phyloP scores from a whole-genome alignment of 35 echinoderm and acorn worm genomes.

The Ophioderma brevispina region DNA sequence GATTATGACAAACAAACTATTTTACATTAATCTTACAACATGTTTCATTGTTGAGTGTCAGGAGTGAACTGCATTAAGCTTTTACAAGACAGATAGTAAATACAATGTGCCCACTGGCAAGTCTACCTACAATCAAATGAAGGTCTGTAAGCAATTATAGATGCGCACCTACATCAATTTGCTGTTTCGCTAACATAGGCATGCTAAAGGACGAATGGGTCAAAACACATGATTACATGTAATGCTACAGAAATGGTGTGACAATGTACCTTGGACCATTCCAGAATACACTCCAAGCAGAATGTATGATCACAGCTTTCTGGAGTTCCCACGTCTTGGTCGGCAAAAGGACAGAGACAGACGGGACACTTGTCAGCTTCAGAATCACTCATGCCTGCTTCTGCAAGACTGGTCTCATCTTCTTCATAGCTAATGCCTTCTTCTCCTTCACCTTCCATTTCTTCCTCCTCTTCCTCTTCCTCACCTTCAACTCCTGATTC shows the following conservation, averaged over 20 bases:
- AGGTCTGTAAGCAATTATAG: too few relatives aligned
- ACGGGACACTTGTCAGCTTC: slow-evolving; percentile 73
- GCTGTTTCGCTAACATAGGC: background rate
- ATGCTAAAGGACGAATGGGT: background rate
- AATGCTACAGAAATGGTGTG: background rate
- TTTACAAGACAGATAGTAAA: too few relatives aligned
- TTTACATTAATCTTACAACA: too few relatives aligned
- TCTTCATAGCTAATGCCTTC: slow-evolving; percentile 29
- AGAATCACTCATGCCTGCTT: slow-evolving; percentile 32
- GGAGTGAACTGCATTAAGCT: too few relatives aligned
- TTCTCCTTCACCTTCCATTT: background rate
- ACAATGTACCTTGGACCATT: slow-evolving; percentile 98
- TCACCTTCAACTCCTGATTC: slow-evolving; percentile 5
- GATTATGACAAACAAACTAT: too few relatives aligned
- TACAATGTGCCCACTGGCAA: too few relatives aligned
- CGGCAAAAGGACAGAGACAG: slow-evolving; percentile 60
- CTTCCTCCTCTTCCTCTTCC: slow-evolving; percentile 41
- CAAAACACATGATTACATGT: background rate
- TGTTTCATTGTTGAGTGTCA: too few relatives aligned
- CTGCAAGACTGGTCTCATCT: slow-evolving; percentile 17
- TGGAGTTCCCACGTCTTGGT: slow-evolving; percentile 83
- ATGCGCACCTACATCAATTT: too few relatives aligned
- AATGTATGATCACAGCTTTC: slow-evolving; percentile 96
- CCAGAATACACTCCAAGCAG: slow-evolving; percentile 90
- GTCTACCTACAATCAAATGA: too few relatives aligned